phyloP scores from a whole-genome alignment of 2,113 vertebrate species.

The Mustela lutreola region DNA sequence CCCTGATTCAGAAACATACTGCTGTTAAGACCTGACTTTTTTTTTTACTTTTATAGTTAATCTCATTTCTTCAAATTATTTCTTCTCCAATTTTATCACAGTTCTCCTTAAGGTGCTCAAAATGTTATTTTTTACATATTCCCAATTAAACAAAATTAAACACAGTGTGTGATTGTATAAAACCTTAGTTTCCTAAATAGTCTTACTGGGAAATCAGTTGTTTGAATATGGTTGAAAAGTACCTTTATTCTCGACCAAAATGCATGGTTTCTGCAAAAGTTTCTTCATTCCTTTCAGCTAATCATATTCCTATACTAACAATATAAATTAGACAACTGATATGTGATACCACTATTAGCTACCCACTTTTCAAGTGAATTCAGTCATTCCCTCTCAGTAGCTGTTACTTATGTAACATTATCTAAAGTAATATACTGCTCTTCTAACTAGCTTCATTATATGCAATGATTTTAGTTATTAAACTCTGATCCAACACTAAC shows the following conservation, averaged over 20 bases:
- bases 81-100: background rate
- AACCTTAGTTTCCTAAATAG: background rate
- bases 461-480: background rate
- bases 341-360: background rate
- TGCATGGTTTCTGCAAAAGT: background rate
- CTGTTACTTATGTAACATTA: background rate
- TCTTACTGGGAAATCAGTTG: background rate
- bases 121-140: background rate
- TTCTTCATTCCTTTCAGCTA: background rate
- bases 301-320: background rate
- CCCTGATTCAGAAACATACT: background rate
- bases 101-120: background rate
- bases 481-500: background rate
- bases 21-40: background rate
- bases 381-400: background rate
- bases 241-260: background rate
- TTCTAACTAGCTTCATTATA: background rate
- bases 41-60: constrained; percentile 23
- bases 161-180: background rate
- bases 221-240: background rate
- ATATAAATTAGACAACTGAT: background rate
- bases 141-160: background rate
- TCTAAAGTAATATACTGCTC: background rate
- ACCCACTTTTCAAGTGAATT: background rate
- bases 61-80: background rate